Base-by-base conservation (phyloP, 1,140 invertebrate genomes). In the Drosophila persimilis region DNA sequence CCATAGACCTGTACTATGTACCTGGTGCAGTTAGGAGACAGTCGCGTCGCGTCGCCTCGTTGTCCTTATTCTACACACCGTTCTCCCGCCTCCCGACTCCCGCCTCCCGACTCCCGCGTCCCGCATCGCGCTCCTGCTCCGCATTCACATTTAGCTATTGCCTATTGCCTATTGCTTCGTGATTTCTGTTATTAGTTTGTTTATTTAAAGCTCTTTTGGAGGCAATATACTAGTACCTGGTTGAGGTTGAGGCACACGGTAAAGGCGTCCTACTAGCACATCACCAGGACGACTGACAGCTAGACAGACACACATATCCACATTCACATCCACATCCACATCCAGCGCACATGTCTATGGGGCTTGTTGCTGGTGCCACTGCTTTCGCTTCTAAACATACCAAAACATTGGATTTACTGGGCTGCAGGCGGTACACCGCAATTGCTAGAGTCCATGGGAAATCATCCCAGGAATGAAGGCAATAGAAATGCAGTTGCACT, bases 131-230 rank as follows among this genome's bases (percentile, higher is more conserved):
- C 24, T 35, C 15, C 11, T 35, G 59, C 54, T 53, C 41, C 44
- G 35, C 22, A 46, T 47, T 35, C 55, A 61, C 58, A 72, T 65
- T 75, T 65, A 59, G 44, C 57, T 50, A 50, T 56, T 56, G 54
- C 53, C 53, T 44, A 51, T 63, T 58, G 52, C 66, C 67, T 75
- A 65, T 77, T 73, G 59, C 78, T 86, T 66, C 66, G 71, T 79
- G 71, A 79, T 88, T 88, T 88, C 60, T 52, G 83, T 77, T 88
- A 88, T 88, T 88, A 88, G 83, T 88, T 88, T 88, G 83, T 88
- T 88, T 88, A 88, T 88, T 88, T 83, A 88, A 88, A 88, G 75
- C 83, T 77, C 71, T 88, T 88, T 83, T 77, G 57, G 83, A 13
- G 70, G 69, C 78, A 67, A 75, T 76, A 52, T 39, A 13, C 29